Conservation (phyloP, 1,140 invertebrate species). For the Aleiodes sp. region DNA sequence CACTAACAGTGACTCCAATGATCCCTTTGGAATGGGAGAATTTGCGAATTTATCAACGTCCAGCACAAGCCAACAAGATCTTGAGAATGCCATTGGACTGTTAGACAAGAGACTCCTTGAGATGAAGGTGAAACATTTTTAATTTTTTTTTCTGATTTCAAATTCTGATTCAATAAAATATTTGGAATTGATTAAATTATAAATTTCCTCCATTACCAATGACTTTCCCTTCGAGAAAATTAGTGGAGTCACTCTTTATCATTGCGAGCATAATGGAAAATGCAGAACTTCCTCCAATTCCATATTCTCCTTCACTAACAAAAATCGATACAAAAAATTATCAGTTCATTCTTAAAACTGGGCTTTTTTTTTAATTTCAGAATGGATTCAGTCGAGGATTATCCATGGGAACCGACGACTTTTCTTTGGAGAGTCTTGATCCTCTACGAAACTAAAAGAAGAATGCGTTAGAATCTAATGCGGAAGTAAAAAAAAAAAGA, state of each 20-base stretch:
- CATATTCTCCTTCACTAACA: not conserved
- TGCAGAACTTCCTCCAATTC: too few species aligned
- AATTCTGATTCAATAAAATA: not conserved
- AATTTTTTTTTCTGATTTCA: not conserved
- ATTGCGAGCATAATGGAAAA: too few species aligned
- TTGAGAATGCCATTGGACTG: constrained; percentile 78
- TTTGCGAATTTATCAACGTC: constrained; percentile 67
- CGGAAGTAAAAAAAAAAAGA: too few species aligned
- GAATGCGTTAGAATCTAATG: too few species aligned
- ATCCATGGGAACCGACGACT: constrained; percentile 83
- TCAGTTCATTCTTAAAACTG: not conserved
- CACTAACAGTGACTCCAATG: constrained; percentile 56
- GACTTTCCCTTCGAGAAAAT: too few species aligned
- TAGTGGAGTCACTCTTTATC: too few species aligned
- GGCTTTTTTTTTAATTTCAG: constrained; percentile 67
- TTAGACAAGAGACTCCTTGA: constrained; percentile 82
- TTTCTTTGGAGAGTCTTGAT: constrained; percentile 86
- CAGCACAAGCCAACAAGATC: constrained; percentile 67
- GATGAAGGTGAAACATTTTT: constrained; percentile 74
- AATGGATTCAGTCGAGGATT: constrained; percentile 85
- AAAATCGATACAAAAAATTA: not conserved
- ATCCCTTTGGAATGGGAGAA: constrained; percentile 84
- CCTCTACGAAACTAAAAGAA: constrained; percentile 73
- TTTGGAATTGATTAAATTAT: not conserved
- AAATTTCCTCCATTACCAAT: too few species aligned